These are phyloP conservation scores for Chrysopilus asiliformis DNA, from an alignment of 2,888 invertebrate species.

Conservation along the genomic window DNA sequence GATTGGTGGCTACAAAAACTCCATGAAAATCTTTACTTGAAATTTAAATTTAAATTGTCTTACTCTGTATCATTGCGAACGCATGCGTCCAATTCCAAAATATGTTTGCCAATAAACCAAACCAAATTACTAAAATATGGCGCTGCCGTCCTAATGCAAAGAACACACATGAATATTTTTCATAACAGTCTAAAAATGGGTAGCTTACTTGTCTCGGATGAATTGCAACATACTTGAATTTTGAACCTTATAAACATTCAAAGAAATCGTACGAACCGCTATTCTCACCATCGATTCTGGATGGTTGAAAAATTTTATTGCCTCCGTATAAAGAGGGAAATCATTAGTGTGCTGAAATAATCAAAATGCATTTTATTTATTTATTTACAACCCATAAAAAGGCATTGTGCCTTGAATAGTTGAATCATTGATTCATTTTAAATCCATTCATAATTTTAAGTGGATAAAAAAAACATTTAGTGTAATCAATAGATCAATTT, in stretches of 20 bases:
- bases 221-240: slow-evolving; percentile 91
- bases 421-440: no score
- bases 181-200: not conserved
- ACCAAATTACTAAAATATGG: slow-evolving; percentile 98
- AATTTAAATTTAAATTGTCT: slow-evolving; percentile 30
- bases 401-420: no score
- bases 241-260: slow-evolving; percentile 92
- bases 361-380: no score
- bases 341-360: slow-evolving; percentile 81
- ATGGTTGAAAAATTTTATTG: slow-evolving; percentile 98
- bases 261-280: slow-evolving; percentile 90
- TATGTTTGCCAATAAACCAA: slow-evolving; percentile 97
- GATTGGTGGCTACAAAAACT: slow-evolving; percentile 66
- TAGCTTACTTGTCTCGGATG: slow-evolving; percentile 64
- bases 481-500: no score
- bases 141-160: slow-evolving; percentile 63
- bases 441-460: no score
- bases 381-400: no score
- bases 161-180: not conserved
- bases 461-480: no score
- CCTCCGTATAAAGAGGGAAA: slow-evolving; percentile 97
- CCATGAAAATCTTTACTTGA: slow-evolving; percentile 7
- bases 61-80: slow-evolving; percentile 92
- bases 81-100: slow-evolving; percentile 87
- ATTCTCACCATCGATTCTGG: slow-evolving; percentile 98